Base-by-base conservation (phyloP, 2,113 vertebrate genomes). In the Poeciliopsis occidentalis region DNA sequence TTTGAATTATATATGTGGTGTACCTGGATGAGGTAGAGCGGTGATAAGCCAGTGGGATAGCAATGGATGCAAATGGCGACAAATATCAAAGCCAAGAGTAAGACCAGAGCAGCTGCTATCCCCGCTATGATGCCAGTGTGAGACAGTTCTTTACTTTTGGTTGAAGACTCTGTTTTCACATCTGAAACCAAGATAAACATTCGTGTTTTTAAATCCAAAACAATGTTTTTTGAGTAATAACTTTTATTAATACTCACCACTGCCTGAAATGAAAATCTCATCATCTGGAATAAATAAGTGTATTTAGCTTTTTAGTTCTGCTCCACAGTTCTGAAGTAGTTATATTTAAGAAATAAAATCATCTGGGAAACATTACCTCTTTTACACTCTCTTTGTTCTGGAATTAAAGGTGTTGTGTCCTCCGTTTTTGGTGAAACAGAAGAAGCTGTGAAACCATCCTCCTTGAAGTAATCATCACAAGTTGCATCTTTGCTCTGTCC, bases 1-100 rank as follows among this genome's bases (percentile, higher is more conserved):
- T 54, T 54, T 11, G 2, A 34, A n/a, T 34, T 26, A 54, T 12
- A 17, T 60, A 39, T 0, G 19, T 12, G 13, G 34, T 94, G 92
- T 73, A 97, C 96, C 94, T 96, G 91, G 0, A 96, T 89, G 91
- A 96, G 93, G 92, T 96, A 95, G 24, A 96, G 91, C 0, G 95
- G 94, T 0, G 95, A 94, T 0, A 72, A 67, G 63, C 92, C 93
- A 4, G 92, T 92, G 29, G 96, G 95, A 80, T 95, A 95, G 76
- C 85, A 90, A 32, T 87, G 93, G 93, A 97, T 90, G 88, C 96
- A 98, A 47, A 98, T 89, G 4, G 94, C 96, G 0, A 94, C 87
- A 0, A 98, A 91, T 69, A 95, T 61, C 34, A 96, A 69, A 17
- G 88, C 88, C 0, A 96, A 87, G 10, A 97, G 85, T 0, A 97